These are phyloP conservation scores for Palloptera scutellata DNA, from an alignment of 2,888 invertebrate species.

Conservation along the genomic window DNA sequence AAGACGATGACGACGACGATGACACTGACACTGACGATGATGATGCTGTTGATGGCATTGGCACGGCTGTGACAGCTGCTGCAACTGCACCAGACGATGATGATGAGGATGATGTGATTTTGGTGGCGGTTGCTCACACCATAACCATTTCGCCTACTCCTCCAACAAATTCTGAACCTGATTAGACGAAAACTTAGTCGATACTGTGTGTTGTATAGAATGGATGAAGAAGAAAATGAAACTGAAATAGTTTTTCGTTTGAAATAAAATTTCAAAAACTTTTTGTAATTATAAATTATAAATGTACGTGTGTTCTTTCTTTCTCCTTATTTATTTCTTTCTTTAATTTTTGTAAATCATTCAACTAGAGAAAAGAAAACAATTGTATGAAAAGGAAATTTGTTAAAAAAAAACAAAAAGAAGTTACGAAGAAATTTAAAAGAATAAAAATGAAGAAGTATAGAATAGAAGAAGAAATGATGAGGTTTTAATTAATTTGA, in stretches of 20 bases:
- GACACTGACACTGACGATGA: slow-evolving; percentile 35
- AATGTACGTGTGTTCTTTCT: not conserved
- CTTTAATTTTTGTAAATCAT: not conserved
- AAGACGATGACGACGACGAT: slow-evolving; percentile 38
- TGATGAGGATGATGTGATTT: slow-evolving; percentile 27
- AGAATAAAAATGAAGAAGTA: slow-evolving; percentile 6
- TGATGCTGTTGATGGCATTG: slow-evolving; percentile 3
- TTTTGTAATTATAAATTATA: not conserved
- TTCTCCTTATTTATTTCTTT: not conserved
- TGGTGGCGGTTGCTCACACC: slow-evolving; percentile 32
- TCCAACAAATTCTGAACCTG: slow-evolving; percentile 43
- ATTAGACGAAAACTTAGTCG: slow-evolving; percentile 29
- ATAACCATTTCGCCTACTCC: slow-evolving; percentile 39
- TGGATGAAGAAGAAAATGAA: slow-evolving; percentile 1
- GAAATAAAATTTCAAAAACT: slow-evolving; percentile 15
- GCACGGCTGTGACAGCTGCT: slow-evolving; percentile 25
- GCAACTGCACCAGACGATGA: slow-evolving; percentile 19
- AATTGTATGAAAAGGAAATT: too few relatives aligned
- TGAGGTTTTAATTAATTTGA: too few relatives aligned
- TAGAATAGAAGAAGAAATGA: not conserved
- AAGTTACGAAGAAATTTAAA: not conserved
- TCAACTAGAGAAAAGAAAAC: too few relatives aligned
- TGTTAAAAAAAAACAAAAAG: not conserved
- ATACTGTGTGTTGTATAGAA: too few relatives aligned
- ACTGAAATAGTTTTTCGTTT: slow-evolving; percentile 19